A percentile compares a stretch with the other conserved stretches of the same genome.
phyloP scores from a whole-genome alignment of 1,140 invertebrate species.

The Achroia grisella region DNA sequence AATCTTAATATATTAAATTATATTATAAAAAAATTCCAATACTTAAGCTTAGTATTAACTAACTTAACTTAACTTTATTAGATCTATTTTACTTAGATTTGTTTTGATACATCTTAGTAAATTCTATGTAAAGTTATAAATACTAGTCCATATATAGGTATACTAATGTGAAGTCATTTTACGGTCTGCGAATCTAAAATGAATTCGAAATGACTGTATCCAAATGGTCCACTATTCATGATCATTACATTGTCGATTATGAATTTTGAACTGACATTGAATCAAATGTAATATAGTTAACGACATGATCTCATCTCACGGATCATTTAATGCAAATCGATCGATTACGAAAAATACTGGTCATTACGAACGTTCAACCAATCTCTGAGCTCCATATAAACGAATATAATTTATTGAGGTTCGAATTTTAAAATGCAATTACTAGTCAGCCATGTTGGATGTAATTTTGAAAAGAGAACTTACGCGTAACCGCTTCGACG shows the following conservation, averaged over 20 bases:
- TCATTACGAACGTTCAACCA: conserved; percentile 38
- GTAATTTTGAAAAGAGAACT: conserved; percentile 36
- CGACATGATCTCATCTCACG: conserved; percentile 55
- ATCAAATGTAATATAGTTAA: conserved; percentile 39
- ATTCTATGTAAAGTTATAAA: no score
- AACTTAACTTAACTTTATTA: neutral
- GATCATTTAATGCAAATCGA: conserved; percentile 63
- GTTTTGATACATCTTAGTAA: no score
- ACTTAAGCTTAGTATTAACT: neutral
- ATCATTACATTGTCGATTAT: conserved; percentile 21
- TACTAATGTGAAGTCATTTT: conserved; percentile 3
- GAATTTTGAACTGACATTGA: conserved; percentile 30
- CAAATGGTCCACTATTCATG: conserved; percentile 14
- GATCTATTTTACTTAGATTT: no score
- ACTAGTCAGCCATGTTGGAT: conserved; percentile 29
- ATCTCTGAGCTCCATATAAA: conserved; percentile 33
- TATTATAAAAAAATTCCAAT: no score
- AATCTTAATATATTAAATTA: no score
- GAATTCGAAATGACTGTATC: conserved; percentile 12
- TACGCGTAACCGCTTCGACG: conserved; percentile 16
- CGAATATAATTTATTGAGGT: conserved; percentile 52
- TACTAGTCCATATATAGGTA: neutral
- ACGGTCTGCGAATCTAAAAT: conserved; percentile 10
- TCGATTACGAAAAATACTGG: conserved; percentile 46
- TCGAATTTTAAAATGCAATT: conserved; percentile 42